These are phyloP conservation scores for Hybognathus amarus DNA, from an alignment of 2,797 vertebrate genomes.

Conservation along the genomic window DNA sequence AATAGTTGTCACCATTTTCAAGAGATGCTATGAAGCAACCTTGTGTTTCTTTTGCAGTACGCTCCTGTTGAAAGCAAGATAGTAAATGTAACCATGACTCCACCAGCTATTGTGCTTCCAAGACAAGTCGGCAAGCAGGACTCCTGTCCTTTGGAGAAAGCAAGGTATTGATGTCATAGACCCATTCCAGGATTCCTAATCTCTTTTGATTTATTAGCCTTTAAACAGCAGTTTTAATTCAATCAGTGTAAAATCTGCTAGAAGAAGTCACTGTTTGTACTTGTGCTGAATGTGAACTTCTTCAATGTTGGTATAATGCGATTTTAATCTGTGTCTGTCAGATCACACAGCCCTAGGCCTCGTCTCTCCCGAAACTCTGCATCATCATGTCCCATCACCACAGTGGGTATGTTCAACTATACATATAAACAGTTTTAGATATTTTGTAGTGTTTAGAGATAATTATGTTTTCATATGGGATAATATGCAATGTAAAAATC, in stretches of 20 bases:
- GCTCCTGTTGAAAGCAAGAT: conserved; percentile 71
- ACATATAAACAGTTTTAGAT: neutral
- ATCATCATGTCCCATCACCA: conserved; percentile 83
- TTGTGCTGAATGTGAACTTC: neutral
- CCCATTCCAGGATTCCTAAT: neutral
- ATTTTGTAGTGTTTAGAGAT: neutral
- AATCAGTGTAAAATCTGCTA: neutral
- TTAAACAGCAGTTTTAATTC: neutral
- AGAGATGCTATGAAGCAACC: neutral
- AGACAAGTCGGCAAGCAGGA: conserved; percentile 82
- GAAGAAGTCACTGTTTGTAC: neutral
- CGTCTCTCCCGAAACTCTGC: conserved; percentile 78
- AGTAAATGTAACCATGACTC: conserved; percentile 71
- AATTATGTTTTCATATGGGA: neutral
- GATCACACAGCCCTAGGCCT: conserved; percentile 88
- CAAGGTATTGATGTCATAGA: conserved; percentile 77
- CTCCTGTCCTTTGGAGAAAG: conserved; percentile 76
- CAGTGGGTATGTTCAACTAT: conserved; percentile 84
- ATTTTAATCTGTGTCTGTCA: conserved; percentile 63
- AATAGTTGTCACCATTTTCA: too few relatives aligned
- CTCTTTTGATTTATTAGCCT: neutral
- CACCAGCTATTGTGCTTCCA: conserved; percentile 88
- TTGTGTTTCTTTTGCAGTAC: conserved; percentile 69
- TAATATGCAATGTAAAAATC: neutral
- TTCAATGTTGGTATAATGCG: conserved; percentile 1